Conservation (phyloP, 2,113 vertebrate genomes). For the Crotalus tigris region DNA sequence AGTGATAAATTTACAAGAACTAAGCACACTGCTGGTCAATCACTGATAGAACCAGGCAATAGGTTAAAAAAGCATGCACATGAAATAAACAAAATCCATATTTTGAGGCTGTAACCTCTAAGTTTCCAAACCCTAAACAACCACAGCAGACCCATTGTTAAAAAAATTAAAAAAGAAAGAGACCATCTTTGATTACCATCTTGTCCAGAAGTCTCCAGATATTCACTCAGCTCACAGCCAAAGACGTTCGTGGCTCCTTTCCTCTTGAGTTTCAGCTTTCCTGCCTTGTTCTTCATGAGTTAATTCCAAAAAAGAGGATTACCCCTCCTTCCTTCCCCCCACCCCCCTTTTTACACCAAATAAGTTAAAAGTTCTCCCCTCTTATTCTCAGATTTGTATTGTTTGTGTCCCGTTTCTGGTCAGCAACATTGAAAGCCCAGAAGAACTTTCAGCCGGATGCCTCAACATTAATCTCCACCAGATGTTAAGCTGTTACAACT, state of each 20-base stretch:
- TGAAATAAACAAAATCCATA: conserved; percentile 18
- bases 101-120: conserved; percentile 27
- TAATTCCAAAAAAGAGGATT: conserved; percentile 72
- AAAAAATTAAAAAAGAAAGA: conserved; percentile 27
- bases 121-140: conserved; percentile 8
- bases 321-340: conserved; percentile 60
- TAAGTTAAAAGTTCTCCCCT: conserved; percentile 48
- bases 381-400: conserved; percentile 46
- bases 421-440: conserved; percentile 61
- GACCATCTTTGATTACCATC: conserved; percentile 83
- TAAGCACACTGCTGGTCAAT: conserved; percentile 9
- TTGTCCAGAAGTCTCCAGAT: conserved; percentile 92
- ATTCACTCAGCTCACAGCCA: conserved; percentile 94
- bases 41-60: conserved; percentile 40
- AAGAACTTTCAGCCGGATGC: conserved; percentile 43
- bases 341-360: conserved; percentile 60
- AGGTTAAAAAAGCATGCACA: conserved; percentile 27
- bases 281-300: conserved; percentile 99
- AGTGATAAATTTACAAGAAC: conserved; percentile 18
- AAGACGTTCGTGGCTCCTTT: conserved; percentile 90
- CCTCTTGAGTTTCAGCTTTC: conserved; percentile 92
- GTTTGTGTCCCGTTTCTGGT: conserved; percentile 52
- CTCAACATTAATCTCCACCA: conserved; percentile 64
- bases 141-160: not conserved
- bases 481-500: conserved; percentile 55